Percentiles rank a stretch among this genome's conserved stretches.
These are phyloP conservation scores for Orestias chungarensis DNA, from an alignment of 2,797 vertebrate genomes.

Conservation along the genomic window DNA sequence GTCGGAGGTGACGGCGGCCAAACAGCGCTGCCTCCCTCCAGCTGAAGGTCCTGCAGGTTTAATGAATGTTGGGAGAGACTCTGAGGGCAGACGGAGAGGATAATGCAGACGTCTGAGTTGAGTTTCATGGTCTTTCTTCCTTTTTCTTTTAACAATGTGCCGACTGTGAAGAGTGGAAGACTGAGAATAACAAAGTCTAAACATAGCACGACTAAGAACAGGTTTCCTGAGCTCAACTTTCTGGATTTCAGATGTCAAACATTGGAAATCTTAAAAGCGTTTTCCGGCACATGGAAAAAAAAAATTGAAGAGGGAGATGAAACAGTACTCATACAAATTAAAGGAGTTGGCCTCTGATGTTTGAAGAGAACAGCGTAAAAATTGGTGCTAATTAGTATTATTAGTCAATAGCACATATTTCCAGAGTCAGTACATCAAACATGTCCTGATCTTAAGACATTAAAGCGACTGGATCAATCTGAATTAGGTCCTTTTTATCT, in stretches of 20 bases:
- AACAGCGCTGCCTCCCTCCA: slow-evolving; percentile 31
- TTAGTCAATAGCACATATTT: slow-evolving; percentile 41
- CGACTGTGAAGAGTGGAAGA: slow-evolving; percentile 9
- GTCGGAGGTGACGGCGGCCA: slow-evolving; percentile 44
- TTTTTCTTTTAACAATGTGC: slow-evolving; percentile 47
- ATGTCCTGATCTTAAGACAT: not conserved
- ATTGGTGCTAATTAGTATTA: slow-evolving; percentile 48
- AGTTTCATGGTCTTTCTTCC: slow-evolving; percentile 32
- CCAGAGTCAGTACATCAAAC: slow-evolving; percentile 6
- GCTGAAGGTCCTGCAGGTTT: slow-evolving; percentile 58
- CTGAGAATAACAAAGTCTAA: slow-evolving; percentile 25
- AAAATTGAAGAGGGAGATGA: slow-evolving; percentile 48
- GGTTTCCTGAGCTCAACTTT: slow-evolving; percentile 41
- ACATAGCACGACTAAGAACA: slow-evolving; percentile 37
- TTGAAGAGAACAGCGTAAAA: slow-evolving; percentile 42
- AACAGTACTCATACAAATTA: slow-evolving; percentile 51
- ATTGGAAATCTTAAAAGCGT: slow-evolving; percentile 52
- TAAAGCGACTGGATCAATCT: not conserved
- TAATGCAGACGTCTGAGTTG: slow-evolving; percentile 43
- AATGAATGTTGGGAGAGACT: slow-evolving; percentile 64
- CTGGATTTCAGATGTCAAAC: slow-evolving; percentile 48
- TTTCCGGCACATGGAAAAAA: slow-evolving; percentile 34
- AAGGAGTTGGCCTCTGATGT: slow-evolving; percentile 57
- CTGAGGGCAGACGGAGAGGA: slow-evolving; percentile 12
- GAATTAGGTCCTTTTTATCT: not conserved